Base-by-base conservation (phyloP, 2,797 vertebrate species). In the Anguilla obscura region DNA sequence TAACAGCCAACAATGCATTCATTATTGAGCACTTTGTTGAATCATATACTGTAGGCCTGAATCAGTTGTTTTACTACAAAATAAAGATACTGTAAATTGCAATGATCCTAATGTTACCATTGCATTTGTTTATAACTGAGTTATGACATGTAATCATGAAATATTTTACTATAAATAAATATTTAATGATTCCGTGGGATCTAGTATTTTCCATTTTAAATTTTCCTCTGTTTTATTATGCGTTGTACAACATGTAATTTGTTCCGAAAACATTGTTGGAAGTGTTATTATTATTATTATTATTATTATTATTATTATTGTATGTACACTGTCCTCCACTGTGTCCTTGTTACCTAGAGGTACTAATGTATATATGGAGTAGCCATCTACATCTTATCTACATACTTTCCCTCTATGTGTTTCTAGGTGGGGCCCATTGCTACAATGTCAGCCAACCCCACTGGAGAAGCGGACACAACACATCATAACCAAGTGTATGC, bases 401-500 rank as follows among this genome's bases (percentile, higher is more conserved):
- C 24, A 54, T 7, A 71, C 82, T 12, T 18, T 21, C 40, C 40
- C 54, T 50, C 40, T 71, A 4, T 74, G 89, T 58, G 45, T 87
- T 86, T 0, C 54, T 88, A 98, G 97, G 97, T 98, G 84, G 98
- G 97, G 7, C 98, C 97, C 52, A 95, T 98, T 0, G 97, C 95
- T 58, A 97, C 97, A n/a, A 98, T 97, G 0, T 98, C 97, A 88
- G 97, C 97, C 85, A 98, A 98, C 91, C 97, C 97, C 0, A 97
- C 97, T 0, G 98, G 98, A 60, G 97, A 98, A 91, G 97, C 98
- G 8, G 98, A 98, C 92, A 98, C 98, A 0, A 98, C 97, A 5
- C 97, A 98, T 90, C 98, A 98, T 94, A 98, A 98, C 91, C 97
- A 98, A 79, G 97, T 98, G 86, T 97, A 96, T 0, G 96, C 97